Evolutionary conservation across 2,113 vertebrate species (phyloP).

Genomic region (Phocoena sinus): DNA sequence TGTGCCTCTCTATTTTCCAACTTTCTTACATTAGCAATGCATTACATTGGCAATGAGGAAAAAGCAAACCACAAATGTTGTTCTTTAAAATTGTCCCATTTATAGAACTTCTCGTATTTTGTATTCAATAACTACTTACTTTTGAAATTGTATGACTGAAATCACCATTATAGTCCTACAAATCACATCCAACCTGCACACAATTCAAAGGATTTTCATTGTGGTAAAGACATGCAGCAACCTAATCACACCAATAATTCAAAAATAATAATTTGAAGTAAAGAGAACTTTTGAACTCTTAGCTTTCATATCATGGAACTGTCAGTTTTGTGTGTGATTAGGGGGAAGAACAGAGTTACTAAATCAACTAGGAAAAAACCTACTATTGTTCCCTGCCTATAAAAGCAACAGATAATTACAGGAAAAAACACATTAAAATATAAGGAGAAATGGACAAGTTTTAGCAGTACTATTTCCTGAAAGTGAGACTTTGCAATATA

Average conservation of each 20-base stretch:
- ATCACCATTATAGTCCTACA: neutral
- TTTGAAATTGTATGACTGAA: neutral
- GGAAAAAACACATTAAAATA: neutral
- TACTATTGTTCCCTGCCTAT: neutral
- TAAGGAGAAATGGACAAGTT: neutral
- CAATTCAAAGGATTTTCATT: neutral
- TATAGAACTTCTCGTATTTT: neutral
- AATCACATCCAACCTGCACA: neutral
- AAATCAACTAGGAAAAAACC: neutral
- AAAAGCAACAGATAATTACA: conserved; percentile 24
- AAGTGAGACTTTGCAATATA: neutral
- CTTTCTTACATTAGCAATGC: neutral
- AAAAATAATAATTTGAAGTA: neutral
- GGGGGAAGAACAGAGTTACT: neutral
- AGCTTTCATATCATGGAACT: neutral
- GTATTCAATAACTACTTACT: neutral
- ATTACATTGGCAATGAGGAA: neutral
- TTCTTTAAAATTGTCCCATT: neutral
- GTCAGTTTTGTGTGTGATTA: neutral
- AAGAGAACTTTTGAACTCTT: conserved; percentile 1
- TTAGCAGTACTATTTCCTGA: neutral
- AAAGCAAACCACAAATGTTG: neutral
- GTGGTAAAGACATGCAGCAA: neutral
- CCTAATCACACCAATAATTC: neutral
- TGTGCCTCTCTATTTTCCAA: neutral